Conservation (phyloP, 2,797 vertebrate genomes). For the Liparis tanakae region DNA sequence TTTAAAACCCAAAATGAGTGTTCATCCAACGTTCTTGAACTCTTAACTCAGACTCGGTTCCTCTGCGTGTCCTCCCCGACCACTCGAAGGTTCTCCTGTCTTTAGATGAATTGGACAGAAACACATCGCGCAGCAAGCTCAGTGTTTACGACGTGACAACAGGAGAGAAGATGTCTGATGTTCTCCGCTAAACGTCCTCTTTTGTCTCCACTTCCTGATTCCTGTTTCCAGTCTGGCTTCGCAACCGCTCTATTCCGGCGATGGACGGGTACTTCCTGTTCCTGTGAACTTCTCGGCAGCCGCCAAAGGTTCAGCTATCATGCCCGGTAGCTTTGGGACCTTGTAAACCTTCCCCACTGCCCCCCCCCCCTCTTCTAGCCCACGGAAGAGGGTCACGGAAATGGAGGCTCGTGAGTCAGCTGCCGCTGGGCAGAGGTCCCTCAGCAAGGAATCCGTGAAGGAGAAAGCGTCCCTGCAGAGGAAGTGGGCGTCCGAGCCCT, state of each 20-base stretch:
- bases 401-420: conserved; percentile 93
- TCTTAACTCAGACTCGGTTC: not conserved
- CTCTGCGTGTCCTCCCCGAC: conserved; percentile 38
- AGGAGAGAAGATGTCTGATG: conserved; percentile 67
- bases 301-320: conserved; percentile 80
- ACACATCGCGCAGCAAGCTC: conserved; percentile 22
- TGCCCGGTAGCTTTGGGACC: conserved; percentile 62
- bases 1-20: too few species aligned
- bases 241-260: conserved; percentile 71
- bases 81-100: conserved; percentile 45
- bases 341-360: conserved; percentile 55
- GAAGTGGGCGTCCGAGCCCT: conserved; percentile 93
- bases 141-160: conserved; percentile 61
- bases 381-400: conserved; percentile 69
- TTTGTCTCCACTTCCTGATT: conserved; percentile 49
- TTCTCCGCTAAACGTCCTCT: conserved; percentile 38
- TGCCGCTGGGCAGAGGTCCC: conserved; percentile 90
- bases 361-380: conserved; percentile 42
- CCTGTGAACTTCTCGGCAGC: conserved; percentile 86
- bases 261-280: conserved; percentile 85
- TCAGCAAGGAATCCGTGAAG: conserved; percentile 86
- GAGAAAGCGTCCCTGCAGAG: conserved; percentile 90
- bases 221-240: conserved; percentile 65
- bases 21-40: not conserved
- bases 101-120: conserved; percentile 58